Percentiles rank a stretch among this genome's conserved stretches.
These are phyloP conservation scores for Jacana jacana DNA, from an alignment of 2,113 vertebrate genomes.

Conservation along the genomic window DNA sequence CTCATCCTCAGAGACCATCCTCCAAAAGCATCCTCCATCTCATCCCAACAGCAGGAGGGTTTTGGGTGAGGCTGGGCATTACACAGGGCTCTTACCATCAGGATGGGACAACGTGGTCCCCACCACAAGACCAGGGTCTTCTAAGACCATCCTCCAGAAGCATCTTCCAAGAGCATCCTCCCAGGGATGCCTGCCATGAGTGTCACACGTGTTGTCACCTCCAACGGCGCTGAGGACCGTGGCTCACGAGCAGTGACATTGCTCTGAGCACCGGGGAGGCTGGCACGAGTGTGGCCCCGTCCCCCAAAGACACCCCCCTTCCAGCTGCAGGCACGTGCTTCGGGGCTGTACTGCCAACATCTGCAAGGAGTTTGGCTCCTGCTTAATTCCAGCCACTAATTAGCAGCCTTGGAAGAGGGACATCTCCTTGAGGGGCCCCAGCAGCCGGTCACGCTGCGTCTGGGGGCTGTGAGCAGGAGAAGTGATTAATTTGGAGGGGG, in stretches of 20 bases:
- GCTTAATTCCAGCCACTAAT: slow-evolving; percentile 23
- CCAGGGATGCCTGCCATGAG: accelerated
- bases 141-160: too few relatives aligned
- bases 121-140: accelerated
- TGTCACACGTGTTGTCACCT: not conserved
- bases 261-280: not conserved
- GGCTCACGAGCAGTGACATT: not conserved
- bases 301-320: too few relatives aligned
- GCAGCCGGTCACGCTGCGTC: not conserved
- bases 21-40: not conserved
- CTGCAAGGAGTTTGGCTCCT: slow-evolving; percentile 1
- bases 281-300: not conserved
- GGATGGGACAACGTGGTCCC: accelerated
- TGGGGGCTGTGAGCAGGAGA: not conserved
- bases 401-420: slow-evolving; percentile 5
- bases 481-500: not conserved
- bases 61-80: not conserved
- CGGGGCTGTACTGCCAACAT: not conserved
- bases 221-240: accelerated
- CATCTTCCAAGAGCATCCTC: too few relatives aligned
- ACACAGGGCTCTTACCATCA: accelerated
- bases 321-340: not conserved
- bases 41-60: not conserved
- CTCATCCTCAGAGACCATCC: not conserved
- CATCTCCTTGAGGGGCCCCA: not conserved